These are phyloP conservation scores for Gavialis gangeticus DNA, from an alignment of 2,113 vertebrate genomes.

Conservation along the genomic window DNA sequence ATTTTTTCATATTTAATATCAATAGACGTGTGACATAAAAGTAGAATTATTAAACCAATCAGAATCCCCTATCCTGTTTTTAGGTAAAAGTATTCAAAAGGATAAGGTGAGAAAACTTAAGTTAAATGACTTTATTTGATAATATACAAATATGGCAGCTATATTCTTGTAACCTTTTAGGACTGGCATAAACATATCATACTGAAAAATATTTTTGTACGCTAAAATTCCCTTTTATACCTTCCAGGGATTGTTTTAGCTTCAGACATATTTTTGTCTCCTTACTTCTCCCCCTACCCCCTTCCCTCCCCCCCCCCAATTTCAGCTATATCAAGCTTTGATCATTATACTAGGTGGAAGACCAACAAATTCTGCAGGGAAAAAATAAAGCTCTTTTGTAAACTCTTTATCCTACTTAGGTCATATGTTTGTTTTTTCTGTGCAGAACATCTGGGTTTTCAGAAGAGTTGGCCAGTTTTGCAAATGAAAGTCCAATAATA, in stretches of 20 bases:
- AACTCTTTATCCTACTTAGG: conserved; percentile 57
- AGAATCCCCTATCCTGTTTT: not conserved
- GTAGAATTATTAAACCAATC: not conserved
- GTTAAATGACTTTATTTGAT: not conserved
- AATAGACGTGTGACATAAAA: not conserved
- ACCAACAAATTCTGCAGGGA: not conserved
- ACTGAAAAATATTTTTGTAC: not conserved
- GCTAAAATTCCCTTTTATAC: not conserved
- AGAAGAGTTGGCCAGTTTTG: conserved; percentile 47
- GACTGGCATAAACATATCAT: not conserved
- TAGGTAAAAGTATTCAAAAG: not conserved
- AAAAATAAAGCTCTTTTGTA: conserved; percentile 50
- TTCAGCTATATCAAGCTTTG: conserved; percentile 49
- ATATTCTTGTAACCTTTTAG: conserved; percentile 8
- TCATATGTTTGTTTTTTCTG: conserved; percentile 72
- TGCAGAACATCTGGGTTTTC: conserved; percentile 63
- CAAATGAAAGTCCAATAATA: conserved; percentile 54
- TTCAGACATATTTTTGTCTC: conserved; percentile 14
- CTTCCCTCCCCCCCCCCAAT: not conserved
- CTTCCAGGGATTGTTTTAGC: not conserved
- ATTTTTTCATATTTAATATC: not conserved
- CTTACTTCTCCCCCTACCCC: too few species aligned
- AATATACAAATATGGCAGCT: not conserved
- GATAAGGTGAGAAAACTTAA: conserved; percentile 19
- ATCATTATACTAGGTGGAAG: conserved; percentile 12